A percentile compares a stretch with the other conserved stretches of the same genome.
phyloP scores from a whole-genome alignment of 2,113 vertebrate species.

The Dasyornis broadbenti region DNA sequence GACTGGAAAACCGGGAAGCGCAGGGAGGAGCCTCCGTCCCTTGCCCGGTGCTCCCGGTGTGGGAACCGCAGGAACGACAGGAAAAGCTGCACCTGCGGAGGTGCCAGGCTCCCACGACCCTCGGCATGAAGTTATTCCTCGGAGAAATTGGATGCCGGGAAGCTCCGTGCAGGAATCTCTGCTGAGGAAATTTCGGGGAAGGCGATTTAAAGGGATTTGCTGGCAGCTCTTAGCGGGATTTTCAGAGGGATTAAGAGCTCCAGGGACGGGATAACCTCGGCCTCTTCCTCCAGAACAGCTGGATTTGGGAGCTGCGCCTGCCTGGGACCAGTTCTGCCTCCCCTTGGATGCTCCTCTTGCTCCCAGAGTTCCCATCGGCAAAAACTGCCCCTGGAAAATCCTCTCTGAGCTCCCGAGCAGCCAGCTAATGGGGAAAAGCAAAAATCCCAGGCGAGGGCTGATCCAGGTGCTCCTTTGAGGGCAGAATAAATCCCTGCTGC shows the following conservation, averaged over 20 bases:
- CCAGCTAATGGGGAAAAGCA: background rate
- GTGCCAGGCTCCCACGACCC: accelerated
- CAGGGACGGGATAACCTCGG: background rate
- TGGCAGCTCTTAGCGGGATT: background rate
- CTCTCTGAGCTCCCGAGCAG: background rate
- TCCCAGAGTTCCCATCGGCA: background rate
- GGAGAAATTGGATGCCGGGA: accelerated
- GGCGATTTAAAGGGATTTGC: background rate
- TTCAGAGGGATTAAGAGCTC: background rate
- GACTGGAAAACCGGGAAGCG: background rate
- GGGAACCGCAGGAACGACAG: accelerated
- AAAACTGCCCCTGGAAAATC: background rate
- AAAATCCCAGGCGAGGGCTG: background rate
- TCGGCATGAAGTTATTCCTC: accelerated
- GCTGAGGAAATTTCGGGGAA: background rate
- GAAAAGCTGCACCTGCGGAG: background rate
- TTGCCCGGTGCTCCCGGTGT: background rate
- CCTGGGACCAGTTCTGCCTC: background rate
- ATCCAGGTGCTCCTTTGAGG: background rate
- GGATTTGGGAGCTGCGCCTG: background rate
- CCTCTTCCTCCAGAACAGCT: background rate
- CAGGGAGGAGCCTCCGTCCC: background rate
- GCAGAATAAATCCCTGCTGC: background rate
- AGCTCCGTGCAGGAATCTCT: background rate
- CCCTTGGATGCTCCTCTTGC: background rate